phyloP scores from a whole-genome alignment of 2,888 invertebrate species.

The Zaprionus lineosus region DNA sequence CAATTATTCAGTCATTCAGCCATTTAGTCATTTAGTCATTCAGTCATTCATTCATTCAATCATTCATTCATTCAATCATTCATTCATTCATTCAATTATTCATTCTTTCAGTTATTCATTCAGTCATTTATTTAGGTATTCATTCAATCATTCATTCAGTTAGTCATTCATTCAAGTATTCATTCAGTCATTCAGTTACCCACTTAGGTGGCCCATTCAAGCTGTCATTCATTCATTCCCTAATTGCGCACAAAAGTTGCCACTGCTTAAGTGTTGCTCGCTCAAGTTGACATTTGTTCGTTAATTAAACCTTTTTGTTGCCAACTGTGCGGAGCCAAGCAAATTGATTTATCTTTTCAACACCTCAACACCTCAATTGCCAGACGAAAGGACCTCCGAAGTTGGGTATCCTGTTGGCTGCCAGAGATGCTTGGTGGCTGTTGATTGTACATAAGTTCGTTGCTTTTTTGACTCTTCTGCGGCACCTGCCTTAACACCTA shows the following conservation, averaged over 20 bases:
- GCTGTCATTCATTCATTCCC: slow-evolving; percentile 72
- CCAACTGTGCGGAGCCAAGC: slow-evolving; percentile 74
- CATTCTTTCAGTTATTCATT: slow-evolving; percentile 9
- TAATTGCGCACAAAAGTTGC: slow-evolving; percentile 76
- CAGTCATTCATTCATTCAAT: slow-evolving; percentile 26
- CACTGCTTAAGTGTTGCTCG: slow-evolving; percentile 71
- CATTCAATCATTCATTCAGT: slow-evolving; percentile 43
- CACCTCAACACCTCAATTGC: slow-evolving; percentile 70
- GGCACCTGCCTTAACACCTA: too few relatives aligned
- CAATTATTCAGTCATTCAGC: too few relatives aligned
- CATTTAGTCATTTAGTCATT: too few relatives aligned
- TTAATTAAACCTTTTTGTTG: slow-evolving; percentile 75
- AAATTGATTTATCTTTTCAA: slow-evolving; percentile 77
- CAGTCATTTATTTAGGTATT: slow-evolving; percentile 45
- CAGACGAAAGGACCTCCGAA: background rate
- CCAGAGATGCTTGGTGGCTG: slow-evolving; percentile 21
- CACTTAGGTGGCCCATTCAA: slow-evolving; percentile 54
- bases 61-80: too few relatives aligned
- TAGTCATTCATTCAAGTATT: slow-evolving; percentile 14
- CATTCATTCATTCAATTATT: background rate
- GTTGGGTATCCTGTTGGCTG: background rate
- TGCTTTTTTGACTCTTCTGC: too few relatives aligned
- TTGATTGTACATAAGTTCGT: too few relatives aligned
- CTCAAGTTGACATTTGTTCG: slow-evolving; percentile 76
- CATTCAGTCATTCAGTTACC: slow-evolving; percentile 55